Percentiles rank a stretch among this genome's conserved stretches.
Conservation (phyloP, 1,140 invertebrate species). For the Leptonema lineaticorne region DNA sequence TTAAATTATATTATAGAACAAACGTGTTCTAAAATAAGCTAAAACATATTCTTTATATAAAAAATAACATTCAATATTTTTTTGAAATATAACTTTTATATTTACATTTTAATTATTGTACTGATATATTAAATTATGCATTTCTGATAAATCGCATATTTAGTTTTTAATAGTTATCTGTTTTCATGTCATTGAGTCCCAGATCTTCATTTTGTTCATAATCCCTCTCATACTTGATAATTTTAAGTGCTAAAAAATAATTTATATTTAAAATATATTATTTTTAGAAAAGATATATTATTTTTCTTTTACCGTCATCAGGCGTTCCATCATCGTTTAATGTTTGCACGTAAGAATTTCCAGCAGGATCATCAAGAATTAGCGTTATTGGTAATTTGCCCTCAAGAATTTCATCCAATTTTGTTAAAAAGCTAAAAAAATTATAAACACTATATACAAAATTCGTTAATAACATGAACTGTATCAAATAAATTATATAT, state of each 20-base stretch:
- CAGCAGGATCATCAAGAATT: constrained; percentile 92
- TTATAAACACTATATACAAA: not conserved
- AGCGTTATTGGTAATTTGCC: constrained; percentile 69
- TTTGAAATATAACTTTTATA: too few relatives aligned
- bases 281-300: constrained; percentile 38
- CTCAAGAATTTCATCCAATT: constrained; percentile 71
- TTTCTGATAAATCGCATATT: not conserved
- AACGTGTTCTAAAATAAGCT: too few relatives aligned
- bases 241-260: constrained; percentile 61
- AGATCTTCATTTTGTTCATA: constrained; percentile 95
- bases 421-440: constrained; percentile 59
- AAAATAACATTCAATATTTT: too few relatives aligned
- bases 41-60: too few relatives aligned
- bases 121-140: not conserved
- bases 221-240: constrained; percentile 80
- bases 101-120: too few relatives aligned
- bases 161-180: constrained; percentile 77
- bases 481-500: not conserved
- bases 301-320: constrained; percentile 56
- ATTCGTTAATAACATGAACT: not conserved
- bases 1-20: too few relatives aligned
- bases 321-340: constrained; percentile 68
- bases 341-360: constrained; percentile 95
- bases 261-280: constrained; percentile 1
- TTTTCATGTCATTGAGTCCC: constrained; percentile 96